A percentile compares a stretch with the other conserved stretches of the same genome.
phyloP scores from a whole-genome alignment of 92 coral and sea anemone genomes.

The Porites lobata region DNA sequence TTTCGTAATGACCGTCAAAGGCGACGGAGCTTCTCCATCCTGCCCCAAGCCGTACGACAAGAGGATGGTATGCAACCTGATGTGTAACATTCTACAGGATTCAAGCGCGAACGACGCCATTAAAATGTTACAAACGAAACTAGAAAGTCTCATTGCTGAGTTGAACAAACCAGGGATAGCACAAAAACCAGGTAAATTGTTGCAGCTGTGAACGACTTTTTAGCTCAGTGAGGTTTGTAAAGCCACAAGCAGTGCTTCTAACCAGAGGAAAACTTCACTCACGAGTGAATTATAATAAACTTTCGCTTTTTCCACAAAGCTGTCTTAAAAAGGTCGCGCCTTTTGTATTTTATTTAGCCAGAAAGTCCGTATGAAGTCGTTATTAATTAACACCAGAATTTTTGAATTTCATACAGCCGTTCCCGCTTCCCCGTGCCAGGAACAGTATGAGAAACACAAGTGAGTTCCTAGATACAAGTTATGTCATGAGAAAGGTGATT shows the following conservation, averaged over 20 bases:
- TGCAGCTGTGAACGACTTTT: neutral
- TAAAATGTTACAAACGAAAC: neutral
- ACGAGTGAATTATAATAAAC: neutral
- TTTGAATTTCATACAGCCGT: neutral
- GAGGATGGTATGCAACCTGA: neutral
- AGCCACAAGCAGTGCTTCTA: neutral
- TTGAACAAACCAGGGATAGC: neutral
- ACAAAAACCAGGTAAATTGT: neutral
- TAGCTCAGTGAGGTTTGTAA: neutral
- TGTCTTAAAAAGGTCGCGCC: neutral
- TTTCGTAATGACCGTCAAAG: neutral
- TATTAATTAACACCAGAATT: neutral
- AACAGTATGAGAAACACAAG: neutral
- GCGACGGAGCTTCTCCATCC: neutral
- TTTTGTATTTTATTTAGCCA: neutral
- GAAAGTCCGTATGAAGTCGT: neutral
- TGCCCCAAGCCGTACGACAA: neutral
- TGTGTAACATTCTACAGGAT: neutral
- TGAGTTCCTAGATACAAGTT: neutral
- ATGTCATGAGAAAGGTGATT: neutral
- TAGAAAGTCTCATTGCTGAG: neutral
- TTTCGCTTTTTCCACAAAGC: neutral
- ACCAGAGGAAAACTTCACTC: neutral
- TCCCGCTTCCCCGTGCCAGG: neutral
- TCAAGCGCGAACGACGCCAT: constrained; percentile 8